Conservation (phyloP, 2,113 vertebrate genomes). For the Andinoacara biseriatus region DNA sequence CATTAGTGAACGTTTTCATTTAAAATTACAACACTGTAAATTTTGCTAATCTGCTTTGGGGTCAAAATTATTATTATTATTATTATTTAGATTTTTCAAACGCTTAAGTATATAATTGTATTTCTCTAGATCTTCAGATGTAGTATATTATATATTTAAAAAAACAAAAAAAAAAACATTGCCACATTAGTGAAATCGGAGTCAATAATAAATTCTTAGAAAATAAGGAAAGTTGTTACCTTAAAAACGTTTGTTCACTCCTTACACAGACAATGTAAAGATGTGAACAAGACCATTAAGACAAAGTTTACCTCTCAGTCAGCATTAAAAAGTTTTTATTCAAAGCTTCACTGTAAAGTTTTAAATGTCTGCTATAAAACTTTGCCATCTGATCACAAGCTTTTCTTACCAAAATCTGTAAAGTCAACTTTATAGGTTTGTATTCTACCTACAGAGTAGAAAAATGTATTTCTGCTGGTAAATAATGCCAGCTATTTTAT, state of each 20-base stretch:
- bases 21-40: neutral
- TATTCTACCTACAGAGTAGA: too few relatives aligned
- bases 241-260: neutral
- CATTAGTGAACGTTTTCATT: neutral
- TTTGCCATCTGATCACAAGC: neutral
- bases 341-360: neutral
- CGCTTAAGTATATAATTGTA: neutral
- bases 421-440: neutral
- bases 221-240: neutral
- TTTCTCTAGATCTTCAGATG: neutral
- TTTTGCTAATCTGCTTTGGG: neutral
- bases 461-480: neutral
- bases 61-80: neutral
- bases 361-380: neutral
- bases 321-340: neutral
- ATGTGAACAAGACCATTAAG: accelerated
- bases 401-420: neutral
- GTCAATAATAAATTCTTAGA: neutral
- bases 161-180: neutral
- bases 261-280: neutral
- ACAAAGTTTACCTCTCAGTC: neutral
- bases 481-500: neutral
- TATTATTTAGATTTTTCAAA: neutral
- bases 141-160: neutral
- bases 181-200: neutral